A percentile compares a stretch with the other conserved stretches of the same genome.
Conservation (phyloP, 1,140 invertebrate species). For the Reticulitermes speratus region DNA sequence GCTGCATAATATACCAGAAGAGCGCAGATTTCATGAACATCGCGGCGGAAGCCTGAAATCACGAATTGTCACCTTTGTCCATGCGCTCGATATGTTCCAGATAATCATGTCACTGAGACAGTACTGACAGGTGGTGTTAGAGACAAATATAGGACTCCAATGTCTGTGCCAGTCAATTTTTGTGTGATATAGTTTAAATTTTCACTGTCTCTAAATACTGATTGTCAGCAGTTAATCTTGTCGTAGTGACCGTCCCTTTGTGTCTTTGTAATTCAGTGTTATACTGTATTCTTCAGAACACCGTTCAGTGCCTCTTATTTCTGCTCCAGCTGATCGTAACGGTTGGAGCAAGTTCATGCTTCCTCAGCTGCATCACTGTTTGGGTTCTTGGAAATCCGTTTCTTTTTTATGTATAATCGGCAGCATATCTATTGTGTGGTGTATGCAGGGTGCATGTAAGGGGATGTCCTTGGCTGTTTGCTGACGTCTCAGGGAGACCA, state of each 20-base stretch:
- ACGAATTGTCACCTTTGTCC: too few species aligned
- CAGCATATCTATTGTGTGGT: neutral
- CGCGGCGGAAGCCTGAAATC: too few species aligned
- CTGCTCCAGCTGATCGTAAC: neutral
- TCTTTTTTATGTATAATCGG: neutral
- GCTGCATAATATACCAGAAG: too few species aligned
- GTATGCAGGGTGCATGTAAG: neutral
- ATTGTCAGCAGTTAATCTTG: neutral
- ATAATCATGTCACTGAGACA: too few species aligned
- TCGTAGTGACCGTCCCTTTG: neutral
- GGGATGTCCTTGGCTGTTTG: slow-evolving; percentile 12
- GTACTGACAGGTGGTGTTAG: too few species aligned
- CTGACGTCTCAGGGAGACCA: neutral
- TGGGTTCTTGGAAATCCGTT: slow-evolving; percentile 17
- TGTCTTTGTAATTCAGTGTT: neutral
- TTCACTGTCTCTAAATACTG: too few species aligned
- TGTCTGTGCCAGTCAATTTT: too few species aligned
- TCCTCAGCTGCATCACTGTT: neutral
- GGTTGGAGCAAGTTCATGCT: neutral
- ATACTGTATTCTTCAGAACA: neutral
- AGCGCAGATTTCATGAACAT: too few species aligned
- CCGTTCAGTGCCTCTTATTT: neutral
- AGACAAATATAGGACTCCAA: too few species aligned
- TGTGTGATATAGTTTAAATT: too few species aligned
- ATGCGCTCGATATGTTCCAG: too few species aligned